These are phyloP conservation scores for Sebastes baramenuke DNA, from an alignment of 2,797 vertebrate species.

Conservation along the genomic window DNA sequence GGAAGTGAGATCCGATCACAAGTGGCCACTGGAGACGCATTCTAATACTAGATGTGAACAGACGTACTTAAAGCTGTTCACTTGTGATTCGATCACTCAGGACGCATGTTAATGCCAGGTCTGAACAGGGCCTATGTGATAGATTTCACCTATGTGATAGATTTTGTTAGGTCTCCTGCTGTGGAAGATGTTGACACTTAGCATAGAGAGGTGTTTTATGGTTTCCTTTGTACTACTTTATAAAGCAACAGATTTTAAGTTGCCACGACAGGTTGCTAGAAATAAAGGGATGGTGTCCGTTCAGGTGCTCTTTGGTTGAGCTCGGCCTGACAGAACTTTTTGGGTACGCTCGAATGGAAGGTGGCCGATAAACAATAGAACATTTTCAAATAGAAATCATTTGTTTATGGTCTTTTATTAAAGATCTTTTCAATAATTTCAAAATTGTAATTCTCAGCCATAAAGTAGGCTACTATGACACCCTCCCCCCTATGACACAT, in stretches of 20 bases:
- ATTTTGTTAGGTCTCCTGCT: neutral
- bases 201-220: neutral
- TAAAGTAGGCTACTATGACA: neutral
- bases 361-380: neutral
- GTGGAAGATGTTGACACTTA: neutral
- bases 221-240: neutral
- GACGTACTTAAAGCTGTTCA: too few species aligned
- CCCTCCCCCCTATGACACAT: too few species aligned
- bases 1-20: too few species aligned
- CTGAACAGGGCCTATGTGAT: too few species aligned
- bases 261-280: too few species aligned
- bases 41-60: too few species aligned
- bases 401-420: neutral
- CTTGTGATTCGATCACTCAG: too few species aligned
- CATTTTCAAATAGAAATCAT: neutral
- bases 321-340: neutral
- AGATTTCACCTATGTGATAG: neutral
- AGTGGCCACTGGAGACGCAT: too few species aligned
- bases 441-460: neutral
- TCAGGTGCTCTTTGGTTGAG: neutral
- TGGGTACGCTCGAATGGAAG: neutral
- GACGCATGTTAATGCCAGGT: too few species aligned
- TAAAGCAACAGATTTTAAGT: neutral
- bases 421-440: neutral
- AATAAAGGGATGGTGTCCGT: too few species aligned